These are phyloP conservation scores for Orthosia gothica DNA, from an alignment of 2,888 invertebrate genomes.

Conservation along the genomic window DNA sequence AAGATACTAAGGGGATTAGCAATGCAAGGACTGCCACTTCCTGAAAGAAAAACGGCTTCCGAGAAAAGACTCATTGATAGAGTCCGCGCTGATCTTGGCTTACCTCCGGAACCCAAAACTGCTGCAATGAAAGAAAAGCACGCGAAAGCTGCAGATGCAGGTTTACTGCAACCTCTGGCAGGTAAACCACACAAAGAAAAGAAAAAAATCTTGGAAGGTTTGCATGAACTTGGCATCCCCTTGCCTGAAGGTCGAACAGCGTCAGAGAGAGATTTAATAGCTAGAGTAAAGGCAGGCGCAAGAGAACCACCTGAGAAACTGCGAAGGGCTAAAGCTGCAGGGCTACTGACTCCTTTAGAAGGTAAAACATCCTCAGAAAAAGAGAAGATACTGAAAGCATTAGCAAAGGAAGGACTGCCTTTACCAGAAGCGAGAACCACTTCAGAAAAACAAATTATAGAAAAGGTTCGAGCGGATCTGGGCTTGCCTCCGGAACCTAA, in stretches of 20 bases:
- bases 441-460: not conserved
- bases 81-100: slow-evolving; percentile 2
- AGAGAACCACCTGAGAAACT: not conserved
- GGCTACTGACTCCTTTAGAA: slow-evolving; percentile 13
- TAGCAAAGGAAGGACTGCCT: not conserved
- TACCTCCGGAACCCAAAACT: slow-evolving; percentile 20
- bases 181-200: slow-evolving; percentile 26
- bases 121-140: not conserved
- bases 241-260: slow-evolving; percentile 25
- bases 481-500: slow-evolving; percentile 2
- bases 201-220: slow-evolving; percentile 11
- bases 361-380: not conserved
- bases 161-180: slow-evolving; percentile 9
- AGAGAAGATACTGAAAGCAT: slow-evolving; percentile 3
- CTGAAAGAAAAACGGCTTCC: not conserved
- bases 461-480: not conserved
- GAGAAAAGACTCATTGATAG: not conserved
- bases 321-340: slow-evolving; percentile 3
- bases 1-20: slow-evolving; percentile 16
- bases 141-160: slow-evolving; percentile 2
- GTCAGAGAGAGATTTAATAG: slow-evolving; percentile 14
- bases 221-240: slow-evolving; percentile 26
- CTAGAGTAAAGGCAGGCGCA: not conserved
- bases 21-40: slow-evolving; percentile 20
- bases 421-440: not conserved